Evolutionary conservation across 2,888 invertebrate species (phyloP), one percentile per base, ranked within the genome.

Genomic region (Lissocephala sabroskyi): DNA sequence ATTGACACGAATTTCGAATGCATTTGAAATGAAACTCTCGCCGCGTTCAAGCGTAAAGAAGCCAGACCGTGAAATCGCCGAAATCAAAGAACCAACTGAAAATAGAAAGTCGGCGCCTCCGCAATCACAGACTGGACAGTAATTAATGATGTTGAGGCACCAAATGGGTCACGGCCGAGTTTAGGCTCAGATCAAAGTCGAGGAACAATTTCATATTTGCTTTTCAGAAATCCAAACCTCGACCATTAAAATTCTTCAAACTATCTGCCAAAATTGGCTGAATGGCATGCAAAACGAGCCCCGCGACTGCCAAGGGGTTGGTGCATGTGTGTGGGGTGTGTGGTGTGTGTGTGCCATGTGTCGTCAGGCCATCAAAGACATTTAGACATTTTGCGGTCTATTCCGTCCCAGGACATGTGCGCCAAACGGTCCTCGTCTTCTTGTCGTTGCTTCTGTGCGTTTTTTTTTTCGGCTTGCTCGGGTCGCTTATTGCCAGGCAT

Each of bases 21-120:
- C n/a, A n/a, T n/a, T n/a, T n/a, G n/a, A n/a, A n/a, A n/a, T n/a
- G n/a, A n/a, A n/a, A n/a, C n/a, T n/a, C n/a, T n/a, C n/a, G n/a
- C n/a, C n/a, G 74, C 68, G 76, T 68, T 76, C 78, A 68, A 68
- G 78, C 78, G 60, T 59, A 78, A 76, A 78, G 75, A 68, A 78
- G 75, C 54, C 63, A 4, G 11, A 29, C 29, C 29, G 14, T 16
- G 14, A 35, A n/a, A 14, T 13, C 1, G 14, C 3, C n/a, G 2
- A 16, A 61, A 37, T 6, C 1, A 19, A 39, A 23, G 23, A 23
- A 23, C 11, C 18, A 50, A 47, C 48, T 41, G 1, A 65, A 66
- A n/a, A n/a, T n/a, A 60, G 79, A 68, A 78, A 76, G 76, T 71
- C 63, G 79, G 68, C 76, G 79, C 76, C 73, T 41, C 35, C 35